phyloP scores from a whole-genome alignment of 2,888 invertebrate genomes.

The Tolmerus cingulatus region DNA sequence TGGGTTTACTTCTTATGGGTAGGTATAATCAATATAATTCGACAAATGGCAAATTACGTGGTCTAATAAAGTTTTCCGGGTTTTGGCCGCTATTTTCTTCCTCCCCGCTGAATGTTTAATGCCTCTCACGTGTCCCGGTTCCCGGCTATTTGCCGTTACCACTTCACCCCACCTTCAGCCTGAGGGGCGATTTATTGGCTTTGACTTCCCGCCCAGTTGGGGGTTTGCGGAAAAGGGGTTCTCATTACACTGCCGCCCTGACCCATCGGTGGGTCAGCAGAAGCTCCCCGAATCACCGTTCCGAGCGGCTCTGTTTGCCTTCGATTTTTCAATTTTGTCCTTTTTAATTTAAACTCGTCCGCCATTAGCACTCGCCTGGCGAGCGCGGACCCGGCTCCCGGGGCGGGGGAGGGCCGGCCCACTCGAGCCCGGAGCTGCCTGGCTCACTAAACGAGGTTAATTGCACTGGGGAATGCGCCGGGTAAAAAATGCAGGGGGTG shows the following conservation, averaged over 20 bases:
- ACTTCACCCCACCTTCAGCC: not conserved
- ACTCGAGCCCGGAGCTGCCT: not conserved
- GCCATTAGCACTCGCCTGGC: not conserved
- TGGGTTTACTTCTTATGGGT: not conserved
- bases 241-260: not conserved
- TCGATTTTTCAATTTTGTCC: conserved; percentile 20
- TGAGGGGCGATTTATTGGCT: not conserved
- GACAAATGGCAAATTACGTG: not conserved
- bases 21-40: not conserved
- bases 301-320: not conserved
- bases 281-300: not conserved
- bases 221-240: not conserved
- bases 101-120: not conserved
- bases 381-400: not conserved
- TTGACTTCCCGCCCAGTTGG: not conserved
- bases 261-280: not conserved
- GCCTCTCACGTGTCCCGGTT: not conserved
- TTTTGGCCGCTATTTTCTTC: not conserved
- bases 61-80: not conserved
- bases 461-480: conserved; percentile 20
- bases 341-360: conserved; percentile 3
- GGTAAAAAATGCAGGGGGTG: conserved; percentile 8
- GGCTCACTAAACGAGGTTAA: conserved; percentile 39
- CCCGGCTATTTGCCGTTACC: not conserved
- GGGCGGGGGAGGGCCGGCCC: not conserved